phyloP scores from a whole-genome alignment of 2,113 vertebrate species.

The Aleadryas rufinucha region DNA sequence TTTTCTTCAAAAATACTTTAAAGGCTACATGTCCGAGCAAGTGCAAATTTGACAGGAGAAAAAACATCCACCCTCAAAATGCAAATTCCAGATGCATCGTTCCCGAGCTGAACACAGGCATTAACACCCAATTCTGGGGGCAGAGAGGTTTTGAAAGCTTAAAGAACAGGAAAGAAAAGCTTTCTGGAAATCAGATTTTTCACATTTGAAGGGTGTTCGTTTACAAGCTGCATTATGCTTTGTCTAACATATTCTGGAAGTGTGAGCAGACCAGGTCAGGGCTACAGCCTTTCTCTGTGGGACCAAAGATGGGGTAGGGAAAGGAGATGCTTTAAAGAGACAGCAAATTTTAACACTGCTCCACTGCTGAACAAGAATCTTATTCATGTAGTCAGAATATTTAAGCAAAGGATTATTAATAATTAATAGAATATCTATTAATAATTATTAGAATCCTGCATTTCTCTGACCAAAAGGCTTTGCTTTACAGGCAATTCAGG shows the following conservation, averaged over 20 bases:
- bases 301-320: not conserved
- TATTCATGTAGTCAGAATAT: not conserved
- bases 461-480: not conserved
- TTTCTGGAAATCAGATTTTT: not conserved
- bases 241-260: not conserved
- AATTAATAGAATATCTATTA: not conserved
- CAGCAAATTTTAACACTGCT: not conserved
- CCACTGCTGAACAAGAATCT: not conserved
- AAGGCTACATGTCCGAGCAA: not conserved
- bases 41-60: not conserved
- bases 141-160: not conserved
- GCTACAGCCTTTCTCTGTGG: not conserved
- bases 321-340: not conserved
- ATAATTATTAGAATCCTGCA: not conserved
- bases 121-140: not conserved
- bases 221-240: not conserved
- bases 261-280: not conserved
- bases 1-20: not conserved
- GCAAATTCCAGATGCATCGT: not conserved
- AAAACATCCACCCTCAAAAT: not conserved
- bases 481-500: not conserved
- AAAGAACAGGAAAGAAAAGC: not conserved
- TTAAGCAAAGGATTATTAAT: not conserved
- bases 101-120: not conserved
- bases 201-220: not conserved